Evolutionary conservation across 2,888 invertebrate genomes (phyloP), one percentile per base, ranked within the genome.

Genomic region (Mimas tiliae): DNA sequence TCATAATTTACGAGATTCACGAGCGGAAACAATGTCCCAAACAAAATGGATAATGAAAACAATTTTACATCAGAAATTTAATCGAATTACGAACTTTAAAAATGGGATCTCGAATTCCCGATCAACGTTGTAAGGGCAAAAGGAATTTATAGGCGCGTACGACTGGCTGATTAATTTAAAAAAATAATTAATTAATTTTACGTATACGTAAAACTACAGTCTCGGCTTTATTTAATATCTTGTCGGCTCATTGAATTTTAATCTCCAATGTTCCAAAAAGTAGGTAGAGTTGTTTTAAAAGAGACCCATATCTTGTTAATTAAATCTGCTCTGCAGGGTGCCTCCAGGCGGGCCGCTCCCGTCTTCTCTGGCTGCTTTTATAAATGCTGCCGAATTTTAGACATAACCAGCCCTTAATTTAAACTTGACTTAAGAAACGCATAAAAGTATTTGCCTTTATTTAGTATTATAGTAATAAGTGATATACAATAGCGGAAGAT

Each of bases 231-330:
- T 85, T 82, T 82, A 85, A 87, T 85, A 88, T 86, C 84, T 83
- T 82, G 84, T 80, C 86, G 80, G 84, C 84, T 86, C 87, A 89
- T 89, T 89, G 88, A 89, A 87, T 88, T 90, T 92, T 90, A 90
- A 91, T 89, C 87, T 88, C 75, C 86, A 86, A 87, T 89, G 86
- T 87, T 85, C 89, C 88, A 81, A 91, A 91, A 91, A 90, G 88
- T 90, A 83, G 88, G 88, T 86, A 81, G 86, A 87, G 88, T 86
- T 86, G 87, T 88, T 91, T 89, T 91, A 86, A 91, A 91, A 90
- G 90, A 90, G 88, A 86, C 86, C 85, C 90, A 89, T 93, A 93
- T 93, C 93, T 92, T 87, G 90, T 93, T 93, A 93, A 93, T 93
- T 93, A 93, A 93, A 93, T 93, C 93, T 88, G 78, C 87, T 83